phyloP scores from a whole-genome alignment of 2,113 vertebrate genomes.

The Tachuris rubrigastra region DNA sequence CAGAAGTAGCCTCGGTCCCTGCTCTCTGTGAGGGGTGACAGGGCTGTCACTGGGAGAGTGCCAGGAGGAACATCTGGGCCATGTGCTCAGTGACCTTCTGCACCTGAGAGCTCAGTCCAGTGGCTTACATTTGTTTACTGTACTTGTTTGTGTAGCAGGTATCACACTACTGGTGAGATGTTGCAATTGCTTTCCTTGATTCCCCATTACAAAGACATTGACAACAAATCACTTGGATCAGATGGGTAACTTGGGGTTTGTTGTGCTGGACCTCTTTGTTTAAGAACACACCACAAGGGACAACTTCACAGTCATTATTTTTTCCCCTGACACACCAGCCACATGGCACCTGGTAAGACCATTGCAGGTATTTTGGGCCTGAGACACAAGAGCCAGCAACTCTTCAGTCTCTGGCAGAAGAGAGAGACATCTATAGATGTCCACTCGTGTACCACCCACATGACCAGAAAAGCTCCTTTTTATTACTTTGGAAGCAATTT shows the following conservation, averaged over 20 bases:
- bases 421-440: neutral
- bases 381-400: neutral
- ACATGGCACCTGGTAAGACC: neutral
- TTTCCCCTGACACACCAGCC: neutral
- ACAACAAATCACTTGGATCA: neutral
- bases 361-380: neutral
- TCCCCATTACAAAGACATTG: neutral
- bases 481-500: neutral
- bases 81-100: neutral
- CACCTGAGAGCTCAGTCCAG: rapidly evolving
- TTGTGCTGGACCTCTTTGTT: neutral
- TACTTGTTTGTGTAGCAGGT: neutral
- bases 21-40: rapidly evolving
- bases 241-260: neutral
- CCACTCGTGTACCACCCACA: neutral
- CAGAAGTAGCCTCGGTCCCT: neutral
- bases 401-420: neutral
- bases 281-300: neutral
- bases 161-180: neutral
- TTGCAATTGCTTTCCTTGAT: neutral
- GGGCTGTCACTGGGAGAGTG: neutral
- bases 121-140: neutral
- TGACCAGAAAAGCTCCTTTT: neutral
- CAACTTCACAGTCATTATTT: neutral
- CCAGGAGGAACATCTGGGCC: neutral